phyloP scores from a whole-genome alignment of 2,797 vertebrate species.

The Notoglanidium macrostoma region DNA sequence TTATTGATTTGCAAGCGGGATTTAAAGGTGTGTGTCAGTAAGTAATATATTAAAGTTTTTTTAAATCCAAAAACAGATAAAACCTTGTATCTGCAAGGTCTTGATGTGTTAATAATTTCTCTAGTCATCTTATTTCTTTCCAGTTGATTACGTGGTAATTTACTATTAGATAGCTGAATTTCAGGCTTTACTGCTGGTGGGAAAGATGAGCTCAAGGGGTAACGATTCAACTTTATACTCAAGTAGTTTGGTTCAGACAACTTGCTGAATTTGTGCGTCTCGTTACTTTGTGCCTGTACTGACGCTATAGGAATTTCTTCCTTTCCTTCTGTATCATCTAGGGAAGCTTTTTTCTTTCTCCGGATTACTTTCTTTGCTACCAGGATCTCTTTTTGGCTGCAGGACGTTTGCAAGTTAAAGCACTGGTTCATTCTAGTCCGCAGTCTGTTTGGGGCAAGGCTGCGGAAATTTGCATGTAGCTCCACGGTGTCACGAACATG shows the following conservation, averaged over 20 bases:
- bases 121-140: background rate
- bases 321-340: background rate
- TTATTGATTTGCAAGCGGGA: background rate
- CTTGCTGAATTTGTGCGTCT: background rate
- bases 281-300: background rate
- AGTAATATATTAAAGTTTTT: background rate
- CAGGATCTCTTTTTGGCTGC: background rate
- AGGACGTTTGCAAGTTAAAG: slow-evolving; percentile 19
- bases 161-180: background rate
- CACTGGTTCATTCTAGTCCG: background rate
- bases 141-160: background rate
- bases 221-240: background rate
- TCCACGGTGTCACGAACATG: background rate
- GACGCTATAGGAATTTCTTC: background rate
- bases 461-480: slow-evolving; percentile 4
- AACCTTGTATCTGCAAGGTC: background rate
- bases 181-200: background rate
- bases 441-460: background rate
- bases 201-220: background rate
- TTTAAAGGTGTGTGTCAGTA: background rate
- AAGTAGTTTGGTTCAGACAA: background rate
- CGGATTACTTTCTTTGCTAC: background rate
- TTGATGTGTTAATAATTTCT: background rate
- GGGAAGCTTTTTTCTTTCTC: background rate
- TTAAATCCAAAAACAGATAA: background rate